These are phyloP conservation scores for Chesias legatella DNA, from an alignment of 2,888 invertebrate genomes.

Conservation along the genomic window DNA sequence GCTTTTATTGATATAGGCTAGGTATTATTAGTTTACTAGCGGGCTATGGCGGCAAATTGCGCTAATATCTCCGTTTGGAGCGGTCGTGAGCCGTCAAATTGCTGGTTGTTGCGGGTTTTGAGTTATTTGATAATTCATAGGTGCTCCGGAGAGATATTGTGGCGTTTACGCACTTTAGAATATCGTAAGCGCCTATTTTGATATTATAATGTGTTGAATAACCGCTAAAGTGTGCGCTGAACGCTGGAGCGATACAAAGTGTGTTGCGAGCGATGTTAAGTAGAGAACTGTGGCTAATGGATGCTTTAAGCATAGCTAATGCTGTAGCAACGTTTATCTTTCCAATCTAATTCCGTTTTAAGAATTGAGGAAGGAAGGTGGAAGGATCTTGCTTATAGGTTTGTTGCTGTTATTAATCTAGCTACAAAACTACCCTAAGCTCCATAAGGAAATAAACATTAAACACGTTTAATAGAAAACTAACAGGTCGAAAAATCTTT, in stretches of 20 bases:
- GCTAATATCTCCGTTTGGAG: slow-evolving; percentile 63
- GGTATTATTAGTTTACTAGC: slow-evolving; percentile 58
- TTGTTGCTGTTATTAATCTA: too few relatives aligned
- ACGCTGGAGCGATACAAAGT: not conserved
- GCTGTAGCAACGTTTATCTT: too few relatives aligned
- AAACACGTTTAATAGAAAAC: too few relatives aligned
- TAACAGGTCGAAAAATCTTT: too few relatives aligned
- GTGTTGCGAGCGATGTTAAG: not conserved
- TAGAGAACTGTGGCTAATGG: too few relatives aligned
- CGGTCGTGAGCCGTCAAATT: slow-evolving; percentile 62
- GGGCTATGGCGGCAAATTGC: slow-evolving; percentile 50
- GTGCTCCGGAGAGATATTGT: slow-evolving; percentile 22
- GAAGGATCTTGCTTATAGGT: too few relatives aligned
- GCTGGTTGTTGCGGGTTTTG: slow-evolving; percentile 55
- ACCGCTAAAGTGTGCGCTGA: not conserved
- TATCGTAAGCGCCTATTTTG: slow-evolving; percentile 9
- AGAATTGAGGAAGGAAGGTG: too few relatives aligned
- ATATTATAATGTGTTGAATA: slow-evolving; percentile 7
- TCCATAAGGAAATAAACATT: too few relatives aligned
- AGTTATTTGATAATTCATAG: slow-evolving; percentile 63
- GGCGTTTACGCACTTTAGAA: slow-evolving; percentile 23
- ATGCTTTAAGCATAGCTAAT: too few relatives aligned
- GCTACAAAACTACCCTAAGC: too few relatives aligned
- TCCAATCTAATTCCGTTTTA: too few relatives aligned
- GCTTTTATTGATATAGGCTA: slow-evolving; percentile 76